Evolutionary conservation across 1,140 invertebrate genomes (phyloP).

Genomic region (Drosophila lini): DNA sequence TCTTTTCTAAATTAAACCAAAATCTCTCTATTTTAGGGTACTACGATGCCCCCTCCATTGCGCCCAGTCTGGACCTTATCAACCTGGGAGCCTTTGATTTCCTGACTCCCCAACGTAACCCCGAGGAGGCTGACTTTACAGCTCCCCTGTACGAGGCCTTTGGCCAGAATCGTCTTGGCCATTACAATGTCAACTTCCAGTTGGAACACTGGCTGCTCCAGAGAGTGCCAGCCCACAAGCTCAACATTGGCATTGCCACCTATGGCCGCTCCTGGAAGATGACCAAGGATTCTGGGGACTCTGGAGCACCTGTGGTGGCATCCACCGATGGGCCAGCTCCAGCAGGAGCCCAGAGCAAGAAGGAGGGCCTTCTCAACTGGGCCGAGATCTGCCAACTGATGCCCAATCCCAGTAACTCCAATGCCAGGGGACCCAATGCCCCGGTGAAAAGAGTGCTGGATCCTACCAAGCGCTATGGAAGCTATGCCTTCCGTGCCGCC

Average conservation of each 20-base stretch:
- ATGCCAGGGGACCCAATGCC: slow-evolving; percentile 86
- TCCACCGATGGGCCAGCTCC: slow-evolving; percentile 88
- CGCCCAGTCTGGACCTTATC: slow-evolving; percentile 91
- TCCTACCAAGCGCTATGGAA: slow-evolving; percentile 90
- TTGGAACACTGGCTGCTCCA: slow-evolving; percentile 88
- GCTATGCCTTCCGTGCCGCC: slow-evolving; percentile 90
- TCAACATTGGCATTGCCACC: slow-evolving; percentile 93
- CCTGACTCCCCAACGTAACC: slow-evolving; percentile 89
- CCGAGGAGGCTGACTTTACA: slow-evolving; percentile 90
- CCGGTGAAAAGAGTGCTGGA: slow-evolving; percentile 89
- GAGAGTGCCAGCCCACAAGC: slow-evolving; percentile 89
- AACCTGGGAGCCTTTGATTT: slow-evolving; percentile 93
- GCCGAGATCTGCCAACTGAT: slow-evolving; percentile 91
- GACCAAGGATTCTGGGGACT: slow-evolving; percentile 88
- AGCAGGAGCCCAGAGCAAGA: slow-evolving; percentile 87
- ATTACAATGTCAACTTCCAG: slow-evolving; percentile 88
- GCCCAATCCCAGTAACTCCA: slow-evolving; percentile 87
- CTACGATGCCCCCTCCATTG: slow-evolving; percentile 90
- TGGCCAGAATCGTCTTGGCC: slow-evolving; percentile 86
- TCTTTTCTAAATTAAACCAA: too few species aligned
- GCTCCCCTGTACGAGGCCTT: slow-evolving; percentile 89
- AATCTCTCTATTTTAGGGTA: slow-evolving; percentile 88
- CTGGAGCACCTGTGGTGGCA: slow-evolving; percentile 89
- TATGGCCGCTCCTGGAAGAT: slow-evolving; percentile 94
- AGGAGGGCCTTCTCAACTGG: slow-evolving; percentile 91